A percentile compares a stretch with the other conserved stretches of the same genome.
Conservation (phyloP, 2,888 invertebrate species). For the Romanomermis culicivorax region DNA sequence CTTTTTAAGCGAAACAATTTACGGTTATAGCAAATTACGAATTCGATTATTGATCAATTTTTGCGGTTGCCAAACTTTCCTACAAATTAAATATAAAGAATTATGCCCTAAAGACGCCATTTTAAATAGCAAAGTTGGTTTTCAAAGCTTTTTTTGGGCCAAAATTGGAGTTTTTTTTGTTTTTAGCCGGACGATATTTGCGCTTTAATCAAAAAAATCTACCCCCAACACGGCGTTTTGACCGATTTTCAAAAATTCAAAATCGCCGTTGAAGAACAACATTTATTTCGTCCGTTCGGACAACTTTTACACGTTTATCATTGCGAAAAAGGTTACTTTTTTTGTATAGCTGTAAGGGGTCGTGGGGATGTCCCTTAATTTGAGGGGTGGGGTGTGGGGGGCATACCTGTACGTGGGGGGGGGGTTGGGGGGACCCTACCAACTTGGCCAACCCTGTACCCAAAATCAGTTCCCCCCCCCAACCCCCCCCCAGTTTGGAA, state of each 20-base stretch:
- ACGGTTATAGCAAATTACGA: constrained; percentile 65
- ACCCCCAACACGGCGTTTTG: constrained; percentile 12
- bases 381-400: too few relatives aligned
- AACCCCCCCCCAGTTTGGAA: too few relatives aligned
- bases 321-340: background rate
- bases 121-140: background rate
- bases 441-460: too few relatives aligned
- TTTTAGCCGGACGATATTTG: constrained; percentile 20
- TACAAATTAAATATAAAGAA: background rate
- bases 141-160: background rate
- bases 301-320: constrained; percentile 37
- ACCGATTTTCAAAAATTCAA: constrained; percentile 11
- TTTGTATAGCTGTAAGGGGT: too few relatives aligned
- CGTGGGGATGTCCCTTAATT: too few relatives aligned
- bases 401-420: too few relatives aligned
- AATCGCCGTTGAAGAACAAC: constrained; percentile 32
- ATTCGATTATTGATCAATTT: background rate
- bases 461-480: too few relatives aligned
- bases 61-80: background rate
- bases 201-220: constrained; percentile 13
- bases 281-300: constrained; percentile 51
- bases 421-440: too few relatives aligned
- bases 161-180: background rate
- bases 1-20: constrained; percentile 54
- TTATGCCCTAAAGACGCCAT: background rate